Percentiles rank a stretch among this genome's conserved stretches.
Evolutionary conservation across 2,797 vertebrate species (phyloP).

Genomic region (Pseudochirops cupreus): DNA sequence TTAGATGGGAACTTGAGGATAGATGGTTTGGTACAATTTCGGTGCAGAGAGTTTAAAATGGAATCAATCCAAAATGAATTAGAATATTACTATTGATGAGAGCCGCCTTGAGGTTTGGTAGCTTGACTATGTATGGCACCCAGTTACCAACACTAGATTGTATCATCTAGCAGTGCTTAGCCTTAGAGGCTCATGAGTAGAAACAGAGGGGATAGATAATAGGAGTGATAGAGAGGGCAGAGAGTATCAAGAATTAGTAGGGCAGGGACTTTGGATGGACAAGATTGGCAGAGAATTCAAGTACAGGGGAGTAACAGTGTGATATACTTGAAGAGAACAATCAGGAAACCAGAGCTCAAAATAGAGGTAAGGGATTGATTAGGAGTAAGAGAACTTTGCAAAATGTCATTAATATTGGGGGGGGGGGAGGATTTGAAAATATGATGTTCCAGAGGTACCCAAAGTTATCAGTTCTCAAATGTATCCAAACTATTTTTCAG

Average conservation of each 20-base stretch:
- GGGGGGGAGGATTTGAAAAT: background rate
- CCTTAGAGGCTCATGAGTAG: background rate
- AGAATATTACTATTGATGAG: background rate
- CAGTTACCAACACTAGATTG: background rate
- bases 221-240: background rate
- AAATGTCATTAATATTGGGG: background rate
- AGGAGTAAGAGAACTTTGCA: background rate
- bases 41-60: background rate
- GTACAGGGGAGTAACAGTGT: background rate
- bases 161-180: background rate
- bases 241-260: background rate
- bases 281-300: background rate
- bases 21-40: background rate
- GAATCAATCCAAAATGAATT: background rate
- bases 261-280: background rate
- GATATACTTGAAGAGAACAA: background rate
- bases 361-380: background rate
- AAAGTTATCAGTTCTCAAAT: slow-evolving; percentile 23
- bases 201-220: background rate
- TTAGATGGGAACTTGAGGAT: background rate
- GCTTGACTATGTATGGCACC: background rate
- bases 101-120: background rate
- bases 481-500: background rate
- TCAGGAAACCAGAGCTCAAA: background rate
- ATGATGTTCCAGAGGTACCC: background rate